Percentiles rank a stretch among this genome's conserved stretches.
Evolutionary conservation across 1,140 invertebrate genomes (phyloP).

Genomic region (Habropoda laboriosa): DNA sequence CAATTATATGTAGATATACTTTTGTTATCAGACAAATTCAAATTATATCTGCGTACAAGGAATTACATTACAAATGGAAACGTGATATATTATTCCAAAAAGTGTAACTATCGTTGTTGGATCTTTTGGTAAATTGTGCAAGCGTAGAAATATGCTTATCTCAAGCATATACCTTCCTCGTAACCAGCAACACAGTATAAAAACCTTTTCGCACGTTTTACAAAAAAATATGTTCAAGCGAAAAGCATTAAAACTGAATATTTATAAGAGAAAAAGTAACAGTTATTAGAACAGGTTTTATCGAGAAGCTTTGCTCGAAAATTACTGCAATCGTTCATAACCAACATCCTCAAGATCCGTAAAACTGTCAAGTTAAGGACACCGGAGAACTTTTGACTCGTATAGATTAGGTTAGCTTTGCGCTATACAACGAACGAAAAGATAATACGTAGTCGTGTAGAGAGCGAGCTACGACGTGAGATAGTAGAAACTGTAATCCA

Average conservation of each 20-base stretch:
- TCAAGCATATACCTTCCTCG: too few relatives aligned
- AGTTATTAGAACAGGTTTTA: not conserved
- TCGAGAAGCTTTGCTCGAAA: slow-evolving; percentile 32
- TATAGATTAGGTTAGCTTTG: slow-evolving; percentile 42
- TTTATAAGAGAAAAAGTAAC: slow-evolving; percentile 10
- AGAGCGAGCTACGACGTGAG: not conserved
- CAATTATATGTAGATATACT: too few relatives aligned
- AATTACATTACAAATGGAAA: too few relatives aligned
- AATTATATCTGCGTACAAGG: too few relatives aligned
- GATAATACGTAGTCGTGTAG: slow-evolving; percentile 54
- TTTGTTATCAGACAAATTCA: too few relatives aligned
- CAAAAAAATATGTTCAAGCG: not conserved
- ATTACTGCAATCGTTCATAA: slow-evolving; percentile 53
- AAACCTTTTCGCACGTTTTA: not conserved
- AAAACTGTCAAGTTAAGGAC: not conserved
- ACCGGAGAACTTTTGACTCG: not conserved
- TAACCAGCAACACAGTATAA: too few relatives aligned
- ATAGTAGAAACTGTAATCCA: slow-evolving; percentile 61
- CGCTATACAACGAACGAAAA: slow-evolving; percentile 56
- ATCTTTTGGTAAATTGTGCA: too few relatives aligned
- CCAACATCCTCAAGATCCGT: not conserved
- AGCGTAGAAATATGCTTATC: too few relatives aligned
- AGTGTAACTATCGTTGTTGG: too few relatives aligned
- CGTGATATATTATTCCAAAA: too few relatives aligned
- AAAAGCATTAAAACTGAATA: not conserved